phyloP scores from a whole-genome alignment of 2,113 vertebrate genomes.

The Asarcornis scutulata region DNA sequence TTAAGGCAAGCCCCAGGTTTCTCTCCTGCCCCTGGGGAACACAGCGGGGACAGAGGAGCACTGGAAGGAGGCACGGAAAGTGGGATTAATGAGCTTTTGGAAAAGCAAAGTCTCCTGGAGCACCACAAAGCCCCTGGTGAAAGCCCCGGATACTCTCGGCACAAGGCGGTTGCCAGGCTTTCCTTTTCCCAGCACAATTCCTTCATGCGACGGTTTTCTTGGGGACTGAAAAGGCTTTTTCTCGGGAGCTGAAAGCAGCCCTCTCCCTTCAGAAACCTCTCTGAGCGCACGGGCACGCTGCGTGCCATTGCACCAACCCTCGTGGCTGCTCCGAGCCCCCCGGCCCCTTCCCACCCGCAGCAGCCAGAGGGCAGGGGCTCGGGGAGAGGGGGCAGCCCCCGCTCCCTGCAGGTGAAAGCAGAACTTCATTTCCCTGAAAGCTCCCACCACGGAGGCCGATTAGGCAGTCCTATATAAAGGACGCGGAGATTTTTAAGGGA shows the following conservation, averaged over 20 bases:
- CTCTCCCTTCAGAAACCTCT: neutral
- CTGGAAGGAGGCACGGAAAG: neutral
- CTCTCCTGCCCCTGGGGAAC: neutral
- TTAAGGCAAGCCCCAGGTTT: neutral
- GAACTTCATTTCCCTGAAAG: neutral
- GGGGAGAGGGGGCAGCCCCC: neutral
- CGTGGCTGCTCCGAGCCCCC: neutral
- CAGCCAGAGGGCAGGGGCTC: neutral
- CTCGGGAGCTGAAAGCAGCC: neutral
- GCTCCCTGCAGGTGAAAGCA: neutral
- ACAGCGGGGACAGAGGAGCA: too few species aligned
- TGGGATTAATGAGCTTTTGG: neutral
- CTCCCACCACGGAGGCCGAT: accelerated
- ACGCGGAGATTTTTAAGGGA: neutral
- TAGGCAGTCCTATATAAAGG: neutral
- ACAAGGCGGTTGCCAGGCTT: accelerated
- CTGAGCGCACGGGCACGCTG: accelerated
- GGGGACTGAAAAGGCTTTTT: too few species aligned
- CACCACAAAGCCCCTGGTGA: neutral
- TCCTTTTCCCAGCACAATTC: neutral
- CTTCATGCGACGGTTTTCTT: neutral
- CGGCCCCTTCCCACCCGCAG: neutral
- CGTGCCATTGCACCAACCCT: accelerated
- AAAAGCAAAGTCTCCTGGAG: neutral
- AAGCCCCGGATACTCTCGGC: neutral